Conservation (phyloP, 2,113 vertebrate genomes). For the Tachycineta bicolor region DNA sequence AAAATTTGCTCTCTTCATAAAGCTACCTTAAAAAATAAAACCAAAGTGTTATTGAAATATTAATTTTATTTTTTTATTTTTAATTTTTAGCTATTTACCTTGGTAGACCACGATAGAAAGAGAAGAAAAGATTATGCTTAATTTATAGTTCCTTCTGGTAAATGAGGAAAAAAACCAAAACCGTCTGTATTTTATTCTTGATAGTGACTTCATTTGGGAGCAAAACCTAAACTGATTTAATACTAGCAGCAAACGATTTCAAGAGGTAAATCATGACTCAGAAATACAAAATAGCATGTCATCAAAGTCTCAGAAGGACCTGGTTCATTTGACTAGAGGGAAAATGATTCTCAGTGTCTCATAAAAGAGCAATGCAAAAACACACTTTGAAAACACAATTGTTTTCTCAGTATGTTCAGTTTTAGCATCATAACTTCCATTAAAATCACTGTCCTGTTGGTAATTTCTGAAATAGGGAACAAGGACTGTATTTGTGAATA, state of each 20-base stretch:
- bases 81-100: not conserved
- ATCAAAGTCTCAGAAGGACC: not conserved
- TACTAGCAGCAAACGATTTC: not conserved
- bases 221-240: not conserved
- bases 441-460: not conserved
- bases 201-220: not conserved
- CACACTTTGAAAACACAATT: not conserved
- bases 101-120: not conserved
- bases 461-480: not conserved
- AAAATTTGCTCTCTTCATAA: not conserved
- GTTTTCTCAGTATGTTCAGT: not conserved
- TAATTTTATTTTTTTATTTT: not conserved
- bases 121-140: rapidly evolving
- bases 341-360: not conserved
- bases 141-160: not conserved
- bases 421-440: not conserved
- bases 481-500: not conserved
- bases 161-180: not conserved
- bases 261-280: not conserved
- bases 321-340: not conserved
- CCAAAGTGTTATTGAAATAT: not conserved
- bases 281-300: not conserved
- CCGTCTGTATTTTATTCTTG: not conserved
- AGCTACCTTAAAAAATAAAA: not conserved
- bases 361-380: not conserved